Evolutionary conservation across 2,797 vertebrate genomes (phyloP).

Genomic region (Atherinosoma microstoma): DNA sequence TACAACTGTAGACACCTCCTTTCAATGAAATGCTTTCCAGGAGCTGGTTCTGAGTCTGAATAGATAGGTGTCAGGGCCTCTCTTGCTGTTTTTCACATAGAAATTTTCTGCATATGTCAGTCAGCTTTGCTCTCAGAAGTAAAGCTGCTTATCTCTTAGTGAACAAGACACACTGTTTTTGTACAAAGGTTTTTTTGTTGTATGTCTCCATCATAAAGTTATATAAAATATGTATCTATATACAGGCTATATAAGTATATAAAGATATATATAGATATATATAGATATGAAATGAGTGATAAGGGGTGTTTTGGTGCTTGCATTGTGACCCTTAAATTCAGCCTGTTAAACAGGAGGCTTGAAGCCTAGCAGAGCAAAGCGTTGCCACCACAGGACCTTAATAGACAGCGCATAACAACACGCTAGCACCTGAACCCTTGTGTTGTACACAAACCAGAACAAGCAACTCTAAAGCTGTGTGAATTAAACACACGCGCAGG

Average conservation of each 20-base stretch:
- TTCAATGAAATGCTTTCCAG: constrained; percentile 50
- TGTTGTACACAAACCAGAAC: constrained; percentile 19
- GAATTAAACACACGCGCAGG: constrained; percentile 29
- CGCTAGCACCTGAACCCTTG: constrained; percentile 37
- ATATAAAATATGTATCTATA: constrained; percentile 76
- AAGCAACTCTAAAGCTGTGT: constrained; percentile 44
- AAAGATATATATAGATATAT: constrained; percentile 39
- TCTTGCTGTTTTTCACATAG: constrained; percentile 42
- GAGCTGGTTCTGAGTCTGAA: constrained; percentile 55
- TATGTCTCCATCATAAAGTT: constrained; percentile 61
- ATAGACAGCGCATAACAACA: constrained; percentile 39
- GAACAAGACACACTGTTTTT: constrained; percentile 76
- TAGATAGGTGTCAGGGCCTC: constrained; percentile 42
- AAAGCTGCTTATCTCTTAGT: constrained; percentile 56
- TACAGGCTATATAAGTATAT: constrained; percentile 46
- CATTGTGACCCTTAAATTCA: constrained; percentile 61
- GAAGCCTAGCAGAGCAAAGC: constrained; percentile 59
- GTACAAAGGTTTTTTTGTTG: constrained; percentile 58
- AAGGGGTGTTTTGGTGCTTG: constrained; percentile 65
- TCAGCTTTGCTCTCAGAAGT: constrained; percentile 35
- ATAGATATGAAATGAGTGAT: constrained; percentile 48
- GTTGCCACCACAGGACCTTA: constrained; percentile 55
- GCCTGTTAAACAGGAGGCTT: constrained; percentile 70
- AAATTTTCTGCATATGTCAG: constrained; percentile 28
- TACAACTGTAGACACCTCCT: constrained; percentile 68